Evolutionary conservation across 2,113 vertebrate species (phyloP).

Genomic region (Sterrhoptilus dennistouni): DNA sequence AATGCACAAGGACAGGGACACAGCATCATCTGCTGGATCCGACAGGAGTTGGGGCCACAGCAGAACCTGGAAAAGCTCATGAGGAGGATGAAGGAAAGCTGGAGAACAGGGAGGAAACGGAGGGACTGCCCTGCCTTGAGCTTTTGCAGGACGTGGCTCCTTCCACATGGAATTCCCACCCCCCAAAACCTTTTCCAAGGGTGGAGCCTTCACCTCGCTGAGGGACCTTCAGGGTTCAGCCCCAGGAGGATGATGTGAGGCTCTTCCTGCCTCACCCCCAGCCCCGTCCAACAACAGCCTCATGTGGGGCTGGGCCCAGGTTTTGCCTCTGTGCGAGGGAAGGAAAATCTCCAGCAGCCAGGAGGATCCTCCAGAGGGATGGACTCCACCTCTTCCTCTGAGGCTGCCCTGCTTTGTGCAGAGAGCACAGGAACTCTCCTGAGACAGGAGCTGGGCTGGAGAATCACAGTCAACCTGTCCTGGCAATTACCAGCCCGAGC

Average conservation of each 20-base stretch:
- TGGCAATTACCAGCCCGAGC: background rate
- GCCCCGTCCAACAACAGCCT: background rate
- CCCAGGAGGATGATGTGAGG: background rate
- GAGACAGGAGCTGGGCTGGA: background rate
- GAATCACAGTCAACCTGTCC: background rate
- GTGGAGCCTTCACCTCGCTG: background rate
- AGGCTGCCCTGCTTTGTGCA: background rate
- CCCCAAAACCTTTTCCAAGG: background rate
- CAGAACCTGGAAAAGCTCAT: fast-evolving
- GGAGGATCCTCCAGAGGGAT: background rate
- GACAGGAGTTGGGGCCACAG: fast-evolving
- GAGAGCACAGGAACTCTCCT: background rate
- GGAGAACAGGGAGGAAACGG: fast-evolving
- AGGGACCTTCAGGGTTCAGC: background rate
- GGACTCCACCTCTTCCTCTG: background rate
- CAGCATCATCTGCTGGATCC: background rate
- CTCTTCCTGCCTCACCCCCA: background rate
- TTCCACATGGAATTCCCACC: background rate
- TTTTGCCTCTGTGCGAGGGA: background rate
- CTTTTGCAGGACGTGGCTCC: background rate
- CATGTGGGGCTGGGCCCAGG: fast-evolving
- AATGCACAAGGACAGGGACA: fast-evolving
- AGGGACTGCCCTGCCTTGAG: background rate
- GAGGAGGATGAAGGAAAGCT: background rate
- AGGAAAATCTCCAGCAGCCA: background rate